Evolutionary conservation across 92 coral and sea anemone species (phyloP).

Genomic region (Virgularia gustaviana): DNA sequence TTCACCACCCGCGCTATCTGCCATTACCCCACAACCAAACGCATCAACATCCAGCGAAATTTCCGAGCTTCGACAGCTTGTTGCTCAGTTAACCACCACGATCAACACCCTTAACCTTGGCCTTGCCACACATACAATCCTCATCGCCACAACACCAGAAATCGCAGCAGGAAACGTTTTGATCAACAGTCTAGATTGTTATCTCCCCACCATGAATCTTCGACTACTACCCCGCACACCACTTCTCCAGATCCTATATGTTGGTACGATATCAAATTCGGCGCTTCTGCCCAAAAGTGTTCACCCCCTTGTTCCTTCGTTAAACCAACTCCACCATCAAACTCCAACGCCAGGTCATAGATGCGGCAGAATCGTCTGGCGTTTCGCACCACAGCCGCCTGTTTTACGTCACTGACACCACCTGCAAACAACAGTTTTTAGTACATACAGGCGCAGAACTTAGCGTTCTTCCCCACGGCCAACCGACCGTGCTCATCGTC

Average conservation of each 20-base stretch:
- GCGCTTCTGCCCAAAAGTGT: not conserved
- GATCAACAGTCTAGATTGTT: not conserved
- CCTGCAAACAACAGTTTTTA: too few relatives aligned
- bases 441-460: constrained; percentile 1
- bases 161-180: not conserved
- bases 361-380: not conserved
- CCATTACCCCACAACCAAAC: not conserved
- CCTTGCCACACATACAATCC: too few relatives aligned
- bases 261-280: constrained; percentile 2
- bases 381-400: too few relatives aligned
- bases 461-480: not conserved
- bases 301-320: constrained; percentile 1
- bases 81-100: not conserved
- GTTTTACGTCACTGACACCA: too few relatives aligned
- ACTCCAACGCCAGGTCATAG: not conserved
- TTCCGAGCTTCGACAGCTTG: not conserved
- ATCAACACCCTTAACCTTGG: not conserved
- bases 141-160: not conserved
- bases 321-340: not conserved
- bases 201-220: not conserved
- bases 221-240: not conserved
- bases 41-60: not conserved
- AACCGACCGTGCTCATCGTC: not conserved
- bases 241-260: not conserved
- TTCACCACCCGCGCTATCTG: not conserved